Percentiles rank a stretch among this genome's conserved stretches.
phyloP scores from a whole-genome alignment of 2,888 invertebrate species.

The Megamerina dolium region DNA sequence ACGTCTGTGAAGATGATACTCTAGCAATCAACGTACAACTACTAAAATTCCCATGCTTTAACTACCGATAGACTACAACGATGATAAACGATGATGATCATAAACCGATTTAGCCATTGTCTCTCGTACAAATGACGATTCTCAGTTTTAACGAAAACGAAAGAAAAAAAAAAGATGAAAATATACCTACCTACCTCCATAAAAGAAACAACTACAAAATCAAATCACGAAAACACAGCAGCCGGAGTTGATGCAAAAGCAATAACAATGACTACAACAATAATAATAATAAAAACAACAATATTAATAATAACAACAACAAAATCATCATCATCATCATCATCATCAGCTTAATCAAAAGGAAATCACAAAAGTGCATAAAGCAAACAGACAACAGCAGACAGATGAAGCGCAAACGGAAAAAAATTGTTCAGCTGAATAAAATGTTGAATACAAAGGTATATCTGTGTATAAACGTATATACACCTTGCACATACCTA shows the following conservation, averaged over 20 bases:
- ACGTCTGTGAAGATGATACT: no score
- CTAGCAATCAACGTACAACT: no score
- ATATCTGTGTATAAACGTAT: no score
- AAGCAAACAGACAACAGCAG: slow-evolving; percentile 27
- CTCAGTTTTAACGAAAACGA: slow-evolving; percentile 12
- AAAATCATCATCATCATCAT: slow-evolving; percentile 18
- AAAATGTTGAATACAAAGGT: no score
- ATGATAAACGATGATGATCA: slow-evolving; percentile 10
- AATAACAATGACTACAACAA: background rate
- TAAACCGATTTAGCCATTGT: slow-evolving; percentile 16
- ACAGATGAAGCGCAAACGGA: background rate
- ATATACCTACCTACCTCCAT: slow-evolving; percentile 21
- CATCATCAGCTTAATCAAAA: slow-evolving; percentile 25
- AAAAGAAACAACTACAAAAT: slow-evolving; percentile 32
- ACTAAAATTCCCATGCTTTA: background rate
- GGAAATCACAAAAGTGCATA: slow-evolving; percentile 42
- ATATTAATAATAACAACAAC: slow-evolving; percentile 6
- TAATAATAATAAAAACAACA: background rate
- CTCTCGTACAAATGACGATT: slow-evolving; percentile 17
- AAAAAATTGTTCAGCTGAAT: no score
- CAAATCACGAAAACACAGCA: slow-evolving; percentile 23
- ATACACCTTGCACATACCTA: no score
- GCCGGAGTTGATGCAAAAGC: slow-evolving; percentile 6
- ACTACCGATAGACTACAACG: background rate
- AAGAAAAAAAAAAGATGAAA: slow-evolving; percentile 21